Conservation (phyloP, 2,113 vertebrate genomes). For the Elephantulus edwardii region DNA sequence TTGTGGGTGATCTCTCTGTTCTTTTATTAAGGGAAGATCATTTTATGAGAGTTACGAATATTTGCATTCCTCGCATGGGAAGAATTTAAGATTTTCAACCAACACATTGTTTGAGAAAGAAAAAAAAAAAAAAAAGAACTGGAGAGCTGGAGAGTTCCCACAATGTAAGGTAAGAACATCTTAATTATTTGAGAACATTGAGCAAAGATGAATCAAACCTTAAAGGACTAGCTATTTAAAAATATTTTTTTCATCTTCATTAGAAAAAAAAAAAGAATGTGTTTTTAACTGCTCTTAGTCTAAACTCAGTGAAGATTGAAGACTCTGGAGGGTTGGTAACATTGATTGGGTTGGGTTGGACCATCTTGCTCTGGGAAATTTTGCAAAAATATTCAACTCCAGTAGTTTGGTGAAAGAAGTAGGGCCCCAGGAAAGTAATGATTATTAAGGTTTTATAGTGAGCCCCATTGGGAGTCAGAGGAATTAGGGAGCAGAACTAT, state of each 20-base stretch:
- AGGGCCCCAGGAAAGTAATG: slow-evolving; percentile 49
- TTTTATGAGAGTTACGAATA: slow-evolving; percentile 65
- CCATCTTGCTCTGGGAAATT: slow-evolving; percentile 66
- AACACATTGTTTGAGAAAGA: slow-evolving; percentile 39
- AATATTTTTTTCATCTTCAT: slow-evolving; percentile 12
- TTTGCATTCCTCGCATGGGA: slow-evolving; percentile 66
- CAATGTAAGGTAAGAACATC: slow-evolving; percentile 30
- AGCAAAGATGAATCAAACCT: slow-evolving; percentile 12
- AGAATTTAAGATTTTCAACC: slow-evolving; percentile 54
- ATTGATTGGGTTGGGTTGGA: slow-evolving; percentile 49
- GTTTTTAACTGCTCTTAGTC: slow-evolving; percentile 1
- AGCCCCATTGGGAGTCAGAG: slow-evolving; percentile 57
- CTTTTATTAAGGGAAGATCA: slow-evolving; percentile 66
- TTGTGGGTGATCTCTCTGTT: slow-evolving; percentile 65
- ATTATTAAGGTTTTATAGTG: slow-evolving; percentile 61
- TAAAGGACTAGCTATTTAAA: slow-evolving; percentile 38
- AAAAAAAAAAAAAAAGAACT: not conserved
- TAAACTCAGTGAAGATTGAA: slow-evolving; percentile 46
- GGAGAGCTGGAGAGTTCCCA: not conserved
- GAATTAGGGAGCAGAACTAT: slow-evolving; percentile 62
- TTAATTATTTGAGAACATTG: slow-evolving; percentile 29
- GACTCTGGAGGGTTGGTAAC: slow-evolving; percentile 41
- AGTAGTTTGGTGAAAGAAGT: slow-evolving; percentile 58
- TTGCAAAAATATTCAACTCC: slow-evolving; percentile 64
- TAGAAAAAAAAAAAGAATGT: slow-evolving; percentile 40